phyloP scores from a whole-genome alignment of 2,797 vertebrate genomes.

The Scarus forsteni region DNA sequence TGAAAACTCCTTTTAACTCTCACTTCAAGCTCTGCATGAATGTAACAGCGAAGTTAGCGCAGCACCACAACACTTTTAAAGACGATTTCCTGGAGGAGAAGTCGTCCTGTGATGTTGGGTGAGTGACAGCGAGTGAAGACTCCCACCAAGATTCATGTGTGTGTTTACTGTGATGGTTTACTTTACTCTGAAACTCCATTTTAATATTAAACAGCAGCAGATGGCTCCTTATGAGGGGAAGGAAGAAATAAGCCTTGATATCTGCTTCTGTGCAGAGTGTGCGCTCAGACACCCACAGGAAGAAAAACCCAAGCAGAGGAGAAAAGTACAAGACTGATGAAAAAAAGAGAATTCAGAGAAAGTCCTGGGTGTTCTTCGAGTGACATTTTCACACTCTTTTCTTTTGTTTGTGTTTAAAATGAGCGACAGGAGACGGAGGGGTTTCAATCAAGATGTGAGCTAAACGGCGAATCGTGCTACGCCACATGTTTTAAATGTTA shows the following conservation, averaged over 20 bases:
- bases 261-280: slow-evolving; percentile 16
- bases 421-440: slow-evolving; percentile 19
- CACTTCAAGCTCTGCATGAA: slow-evolving; percentile 12
- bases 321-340: slow-evolving; percentile 13
- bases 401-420: slow-evolving; percentile 48
- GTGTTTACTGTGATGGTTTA: slow-evolving; percentile 47
- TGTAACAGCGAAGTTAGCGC: slow-evolving; percentile 17
- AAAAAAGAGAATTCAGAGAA: not conserved
- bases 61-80: slow-evolving; percentile 5
- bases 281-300: slow-evolving; percentile 18
- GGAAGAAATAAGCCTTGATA: slow-evolving; percentile 35
- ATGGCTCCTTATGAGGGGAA: slow-evolving; percentile 41
- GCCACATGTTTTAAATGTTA: slow-evolving; percentile 70
- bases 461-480: slow-evolving; percentile 8
- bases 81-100: slow-evolving; percentile 30
- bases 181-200: slow-evolving; percentile 45
- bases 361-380: slow-evolving; percentile 33
- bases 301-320: not conserved
- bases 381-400: slow-evolving; percentile 50
- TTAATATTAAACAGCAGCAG: slow-evolving; percentile 69
- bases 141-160: slow-evolving; percentile 16
- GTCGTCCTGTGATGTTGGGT: slow-evolving; percentile 24
- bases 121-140: slow-evolving; percentile 29
- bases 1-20: slow-evolving; percentile 23
- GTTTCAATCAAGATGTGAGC: slow-evolving; percentile 52